Evolutionary conservation across 2,113 vertebrate species (phyloP).

Genomic region (Dromaius novaehollandiae): DNA sequence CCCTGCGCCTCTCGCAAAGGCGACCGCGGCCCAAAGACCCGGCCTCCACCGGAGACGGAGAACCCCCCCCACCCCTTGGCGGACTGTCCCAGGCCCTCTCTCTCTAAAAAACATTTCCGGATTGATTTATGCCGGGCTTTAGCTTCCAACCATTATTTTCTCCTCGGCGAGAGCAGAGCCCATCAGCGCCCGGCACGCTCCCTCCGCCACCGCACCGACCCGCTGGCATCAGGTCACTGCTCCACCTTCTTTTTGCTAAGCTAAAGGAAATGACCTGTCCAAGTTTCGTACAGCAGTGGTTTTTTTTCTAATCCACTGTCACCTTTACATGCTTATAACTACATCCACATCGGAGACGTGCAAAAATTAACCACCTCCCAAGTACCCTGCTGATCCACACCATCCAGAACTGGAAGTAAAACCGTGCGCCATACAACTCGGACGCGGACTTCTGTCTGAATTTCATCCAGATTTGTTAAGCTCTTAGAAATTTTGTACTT

Average conservation of each 20-base stretch:
- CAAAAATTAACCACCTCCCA: background rate
- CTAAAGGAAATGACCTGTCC: background rate
- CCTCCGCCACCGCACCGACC: background rate
- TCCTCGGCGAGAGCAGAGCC: background rate
- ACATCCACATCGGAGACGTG: background rate
- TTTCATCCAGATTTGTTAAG: background rate
- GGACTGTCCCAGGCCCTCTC: background rate
- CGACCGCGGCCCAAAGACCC: background rate
- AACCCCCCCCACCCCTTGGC: rapidly evolving
- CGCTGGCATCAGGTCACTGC: background rate
- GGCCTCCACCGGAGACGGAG: background rate
- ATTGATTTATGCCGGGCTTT: background rate
- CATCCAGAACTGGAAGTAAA: background rate
- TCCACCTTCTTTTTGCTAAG: background rate
- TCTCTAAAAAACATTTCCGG: rapidly evolving
- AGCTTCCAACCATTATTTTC: background rate
- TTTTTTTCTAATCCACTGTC: background rate
- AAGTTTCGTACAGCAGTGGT: background rate
- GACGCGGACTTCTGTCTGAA: background rate
- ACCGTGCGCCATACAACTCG: rapidly evolving
- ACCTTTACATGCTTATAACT: background rate
- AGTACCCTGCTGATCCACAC: background rate
- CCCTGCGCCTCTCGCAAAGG: background rate
- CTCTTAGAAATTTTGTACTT: background rate
- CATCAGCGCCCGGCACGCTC: background rate